A percentile compares a stretch with the other conserved stretches of the same genome.
Conservation (phyloP, 2,888 invertebrate species). For the Orchestes rusci region DNA sequence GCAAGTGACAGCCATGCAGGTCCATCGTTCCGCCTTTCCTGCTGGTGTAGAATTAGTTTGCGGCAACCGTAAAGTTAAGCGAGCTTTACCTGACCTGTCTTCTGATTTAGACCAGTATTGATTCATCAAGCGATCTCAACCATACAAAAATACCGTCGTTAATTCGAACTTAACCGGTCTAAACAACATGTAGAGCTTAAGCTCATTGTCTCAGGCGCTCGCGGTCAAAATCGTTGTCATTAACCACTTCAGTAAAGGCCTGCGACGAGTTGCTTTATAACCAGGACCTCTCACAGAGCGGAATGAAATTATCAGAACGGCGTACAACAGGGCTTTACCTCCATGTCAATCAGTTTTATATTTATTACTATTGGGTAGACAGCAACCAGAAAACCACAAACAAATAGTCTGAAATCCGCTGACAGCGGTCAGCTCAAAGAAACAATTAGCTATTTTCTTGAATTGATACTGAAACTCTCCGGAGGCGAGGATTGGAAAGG, state of each 20-base stretch:
- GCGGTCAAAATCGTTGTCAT: conserved; percentile 31
- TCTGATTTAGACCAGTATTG: conserved; percentile 32
- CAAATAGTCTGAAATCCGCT: no score
- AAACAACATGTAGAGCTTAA: neutral
- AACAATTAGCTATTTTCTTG: no score
- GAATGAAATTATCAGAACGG: conserved; percentile 22
- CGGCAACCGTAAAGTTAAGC: conserved; percentile 36
- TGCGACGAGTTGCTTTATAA: conserved; percentile 34
- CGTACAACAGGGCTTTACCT: conserved; percentile 8
- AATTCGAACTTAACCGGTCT: neutral
- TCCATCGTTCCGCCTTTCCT: conserved; percentile 42
- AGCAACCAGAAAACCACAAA: neutral
- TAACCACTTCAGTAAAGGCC: conserved; percentile 34
- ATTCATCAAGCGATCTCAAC: conserved; percentile 28
- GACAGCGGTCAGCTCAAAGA: no score
- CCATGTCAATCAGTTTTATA: conserved; percentile 6
- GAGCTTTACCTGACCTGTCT: conserved; percentile 30
- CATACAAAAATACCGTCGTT: neutral
- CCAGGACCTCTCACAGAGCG: conserved; percentile 27
- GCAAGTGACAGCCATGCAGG: conserved; percentile 46
- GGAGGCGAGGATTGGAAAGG: no score
- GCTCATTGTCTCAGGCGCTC: conserved; percentile 31
- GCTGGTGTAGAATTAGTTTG: conserved; percentile 42
- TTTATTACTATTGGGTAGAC: conserved; percentile 5
- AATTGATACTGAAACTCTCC: no score